Conservation (phyloP, 2,888 invertebrate species). For the Eupithecia exiguata region DNA sequence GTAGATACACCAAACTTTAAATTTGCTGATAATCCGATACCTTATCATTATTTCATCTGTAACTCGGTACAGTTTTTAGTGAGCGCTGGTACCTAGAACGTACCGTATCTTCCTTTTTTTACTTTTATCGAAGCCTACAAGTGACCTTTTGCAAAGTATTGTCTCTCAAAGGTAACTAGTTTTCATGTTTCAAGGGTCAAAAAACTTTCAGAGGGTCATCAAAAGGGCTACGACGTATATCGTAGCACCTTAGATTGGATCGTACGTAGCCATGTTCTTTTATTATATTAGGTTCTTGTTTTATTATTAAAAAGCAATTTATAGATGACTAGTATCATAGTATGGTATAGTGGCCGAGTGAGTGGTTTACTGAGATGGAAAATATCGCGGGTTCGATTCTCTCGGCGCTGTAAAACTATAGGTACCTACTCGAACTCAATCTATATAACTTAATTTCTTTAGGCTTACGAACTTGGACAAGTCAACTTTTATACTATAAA, state of each 20-base stretch:
- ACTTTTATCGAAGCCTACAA: too few relatives aligned
- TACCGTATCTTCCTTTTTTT: too few relatives aligned
- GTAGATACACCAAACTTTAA: too few relatives aligned
- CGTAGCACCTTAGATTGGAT: neutral
- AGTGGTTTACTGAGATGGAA: neutral
- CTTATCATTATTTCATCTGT: too few relatives aligned
- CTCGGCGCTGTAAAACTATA: neutral
- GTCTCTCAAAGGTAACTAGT: neutral
- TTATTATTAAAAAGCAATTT: neutral
- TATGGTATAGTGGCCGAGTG: neutral
- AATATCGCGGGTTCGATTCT: neutral
- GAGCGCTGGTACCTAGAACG: too few relatives aligned
- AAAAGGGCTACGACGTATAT: neutral
- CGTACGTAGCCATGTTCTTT: neutral
- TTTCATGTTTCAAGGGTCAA: neutral
- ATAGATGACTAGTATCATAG: too few relatives aligned
- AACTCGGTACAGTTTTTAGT: too few relatives aligned
- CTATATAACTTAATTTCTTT: too few relatives aligned
- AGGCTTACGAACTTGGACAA: too few relatives aligned
- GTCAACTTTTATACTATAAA: too few relatives aligned
- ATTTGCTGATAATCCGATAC: too few relatives aligned
- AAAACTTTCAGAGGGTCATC: neutral
- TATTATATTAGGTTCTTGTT: neutral
- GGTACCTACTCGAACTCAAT: too few relatives aligned
- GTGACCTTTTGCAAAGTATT: neutral